phyloP scores from a whole-genome alignment of 2,888 invertebrate genomes.

The Noctua pronuba region DNA sequence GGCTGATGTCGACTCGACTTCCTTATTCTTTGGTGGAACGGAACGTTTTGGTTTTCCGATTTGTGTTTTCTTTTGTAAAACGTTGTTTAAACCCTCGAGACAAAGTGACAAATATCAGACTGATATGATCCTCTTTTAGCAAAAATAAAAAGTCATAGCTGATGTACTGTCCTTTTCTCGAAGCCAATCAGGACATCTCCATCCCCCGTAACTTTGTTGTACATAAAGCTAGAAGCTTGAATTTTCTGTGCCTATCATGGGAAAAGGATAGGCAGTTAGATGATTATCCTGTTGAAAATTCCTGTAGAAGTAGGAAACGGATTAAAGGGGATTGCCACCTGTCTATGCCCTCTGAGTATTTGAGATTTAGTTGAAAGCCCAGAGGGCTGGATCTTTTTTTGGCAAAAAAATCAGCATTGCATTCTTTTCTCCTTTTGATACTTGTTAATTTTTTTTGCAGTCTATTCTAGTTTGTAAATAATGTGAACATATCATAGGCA shows the following conservation, averaged over 20 bases:
- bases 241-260: background rate
- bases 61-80: background rate
- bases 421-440: background rate
- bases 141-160: background rate
- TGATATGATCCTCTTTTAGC: background rate
- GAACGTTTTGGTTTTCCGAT: background rate
- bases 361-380: background rate
- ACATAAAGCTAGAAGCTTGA: too few relatives aligned
- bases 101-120: background rate
- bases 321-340: background rate
- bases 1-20: background rate
- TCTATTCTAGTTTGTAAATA: background rate
- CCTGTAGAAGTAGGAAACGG: background rate
- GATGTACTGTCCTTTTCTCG: too few relatives aligned
- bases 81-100: background rate
- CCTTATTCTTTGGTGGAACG: conserved; percentile 12
- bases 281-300: background rate
- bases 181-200: too few relatives aligned
- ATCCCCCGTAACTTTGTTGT: too few relatives aligned
- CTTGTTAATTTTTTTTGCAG: background rate
- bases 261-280: background rate
- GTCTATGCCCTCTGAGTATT: background rate
- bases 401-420: too few relatives aligned
- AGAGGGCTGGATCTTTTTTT: background rate
- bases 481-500: background rate